Conservation (phyloP, 1,140 invertebrate genomes). For the Drosophila mojavensis region DNA sequence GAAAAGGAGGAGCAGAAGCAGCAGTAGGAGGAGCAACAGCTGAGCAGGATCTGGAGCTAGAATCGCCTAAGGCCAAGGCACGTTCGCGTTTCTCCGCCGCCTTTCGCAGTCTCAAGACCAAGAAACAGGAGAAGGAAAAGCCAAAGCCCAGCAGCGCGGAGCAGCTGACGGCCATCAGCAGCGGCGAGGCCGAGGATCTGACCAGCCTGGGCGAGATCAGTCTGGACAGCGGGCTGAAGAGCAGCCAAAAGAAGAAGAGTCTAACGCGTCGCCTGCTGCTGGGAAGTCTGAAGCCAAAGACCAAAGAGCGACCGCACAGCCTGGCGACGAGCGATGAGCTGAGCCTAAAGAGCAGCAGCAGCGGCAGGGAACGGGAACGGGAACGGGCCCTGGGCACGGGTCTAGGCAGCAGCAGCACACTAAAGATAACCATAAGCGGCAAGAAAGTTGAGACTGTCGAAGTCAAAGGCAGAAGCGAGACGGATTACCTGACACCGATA, state of each 20-base stretch:
- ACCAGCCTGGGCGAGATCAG: constrained; percentile 17
- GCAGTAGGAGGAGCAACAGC: constrained; percentile 6
- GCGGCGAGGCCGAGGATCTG: constrained; percentile 40
- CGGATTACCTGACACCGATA: constrained; percentile 74
- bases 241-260: constrained; percentile 65
- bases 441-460: constrained; percentile 69
- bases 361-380: constrained; percentile 22
- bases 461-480: constrained; percentile 59
- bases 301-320: constrained; percentile 70
- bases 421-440: constrained; percentile 79
- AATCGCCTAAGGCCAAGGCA: constrained; percentile 52
- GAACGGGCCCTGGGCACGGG: constrained; percentile 7
- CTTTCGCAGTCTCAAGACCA: constrained; percentile 68
- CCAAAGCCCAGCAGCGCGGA: constrained; percentile 29
- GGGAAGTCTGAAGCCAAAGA: constrained; percentile 57
- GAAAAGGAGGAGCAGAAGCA: constrained; percentile 25
- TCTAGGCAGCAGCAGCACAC: constrained; percentile 44
- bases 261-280: constrained; percentile 66
- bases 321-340: constrained; percentile 61
- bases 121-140: constrained; percentile 49
- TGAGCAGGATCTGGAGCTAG: constrained; percentile 26
- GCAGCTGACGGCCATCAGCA: constrained; percentile 12
- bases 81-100: constrained; percentile 80
- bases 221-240: constrained; percentile 24
- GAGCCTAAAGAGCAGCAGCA: constrained; percentile 46